Base-by-base conservation (phyloP, 2,797 vertebrate species). In the Sebastes melanostomus region DNA sequence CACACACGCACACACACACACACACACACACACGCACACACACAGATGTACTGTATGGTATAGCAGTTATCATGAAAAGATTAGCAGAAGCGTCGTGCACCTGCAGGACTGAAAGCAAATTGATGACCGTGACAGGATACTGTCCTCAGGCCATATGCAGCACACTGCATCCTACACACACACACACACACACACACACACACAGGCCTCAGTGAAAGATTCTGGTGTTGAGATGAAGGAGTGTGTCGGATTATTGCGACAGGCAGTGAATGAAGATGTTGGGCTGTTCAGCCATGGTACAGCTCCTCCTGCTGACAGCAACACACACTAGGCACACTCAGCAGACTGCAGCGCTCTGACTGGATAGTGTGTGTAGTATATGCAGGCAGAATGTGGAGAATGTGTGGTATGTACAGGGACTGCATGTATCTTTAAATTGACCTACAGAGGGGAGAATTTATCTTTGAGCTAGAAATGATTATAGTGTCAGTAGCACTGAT, bases 181-280 rank as follows among this genome's bases (percentile, higher is more conserved):
- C 66, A 67, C 61, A 78, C 34, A 77, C 58, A 80, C 32, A 69
- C 32, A 67, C 66, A 60, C 18, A 77, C 38, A 82, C 63, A 79
- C 24, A 24, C 46, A 78, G 77, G 74, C 56, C 68, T 27, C 36
- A 50, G 59, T 72, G 52, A 78, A 77, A 78, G 52, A 75, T 83
- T 89, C 66, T 20, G 67, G 73, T 81, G 27, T 62, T 25, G 58
- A 69, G 60, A 77, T 86, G 82, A 87, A 65, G 54, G 38, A 65
- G 76, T 80, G 86, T 91, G 78, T 77, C 83, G 8, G 83, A 91
- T 91, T 65, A 68, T 78, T 75, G 38, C 2, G 88, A 87, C 87
- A 88, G 78, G 83, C 69, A 65, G 77, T 88, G 89, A 90, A 92
- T 91, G 82, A 89, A 92, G 88, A 91, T 80, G 82, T 91, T 89